phyloP scores from a whole-genome alignment of 2,888 invertebrate genomes.

The Sinelater perroti region DNA sequence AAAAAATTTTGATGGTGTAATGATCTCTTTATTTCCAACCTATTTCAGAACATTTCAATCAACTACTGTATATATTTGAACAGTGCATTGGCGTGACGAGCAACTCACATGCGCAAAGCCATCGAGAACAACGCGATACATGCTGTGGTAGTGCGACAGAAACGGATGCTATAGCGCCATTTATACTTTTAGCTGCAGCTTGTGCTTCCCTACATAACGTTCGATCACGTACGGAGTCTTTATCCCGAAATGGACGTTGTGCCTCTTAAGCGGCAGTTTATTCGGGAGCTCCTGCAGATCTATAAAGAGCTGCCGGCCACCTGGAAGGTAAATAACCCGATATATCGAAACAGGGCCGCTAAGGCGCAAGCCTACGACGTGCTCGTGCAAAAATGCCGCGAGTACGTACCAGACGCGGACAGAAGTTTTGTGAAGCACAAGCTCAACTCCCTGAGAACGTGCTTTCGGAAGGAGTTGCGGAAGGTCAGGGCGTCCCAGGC shows the following conservation, averaged over 20 bases:
- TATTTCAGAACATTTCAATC: too few relatives aligned
- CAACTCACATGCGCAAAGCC: too few relatives aligned
- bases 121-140: too few relatives aligned
- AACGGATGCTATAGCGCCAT: neutral
- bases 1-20: too few relatives aligned
- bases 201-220: neutral
- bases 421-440: conserved; percentile 37
- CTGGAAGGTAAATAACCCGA: conserved; percentile 32
- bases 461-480: conserved; percentile 37
- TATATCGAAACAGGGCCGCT: conserved; percentile 31
- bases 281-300: conserved; percentile 32
- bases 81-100: too few relatives aligned
- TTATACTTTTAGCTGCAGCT: neutral
- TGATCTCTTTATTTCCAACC: too few relatives aligned
- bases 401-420: conserved; percentile 32
- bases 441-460: conserved; percentile 38
- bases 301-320: conserved; percentile 34
- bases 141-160: too few relatives aligned
- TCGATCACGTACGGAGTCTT: too few relatives aligned
- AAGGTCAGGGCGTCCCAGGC: conserved; percentile 21
- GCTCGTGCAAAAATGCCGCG: conserved; percentile 32
- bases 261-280: conserved; percentile 27
- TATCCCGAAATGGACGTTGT: conserved; percentile 35
- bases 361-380: conserved; percentile 34
- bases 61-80: too few relatives aligned